These are phyloP conservation scores for Scotopteryx bipunctaria DNA, from an alignment of 2,888 invertebrate genomes.

Conservation along the genomic window DNA sequence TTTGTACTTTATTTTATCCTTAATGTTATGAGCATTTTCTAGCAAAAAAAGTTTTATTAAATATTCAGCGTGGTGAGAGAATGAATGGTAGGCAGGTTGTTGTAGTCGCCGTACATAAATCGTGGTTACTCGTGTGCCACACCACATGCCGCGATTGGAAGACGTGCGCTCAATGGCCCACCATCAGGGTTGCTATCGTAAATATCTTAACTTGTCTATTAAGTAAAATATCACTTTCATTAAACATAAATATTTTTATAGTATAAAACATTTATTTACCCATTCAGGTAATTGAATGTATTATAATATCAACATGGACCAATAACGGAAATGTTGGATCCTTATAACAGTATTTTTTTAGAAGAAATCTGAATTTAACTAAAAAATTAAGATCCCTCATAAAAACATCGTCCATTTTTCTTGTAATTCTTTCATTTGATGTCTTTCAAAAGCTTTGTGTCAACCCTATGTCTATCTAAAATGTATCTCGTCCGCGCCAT, in stretches of 20 bases:
- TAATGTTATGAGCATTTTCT: not conserved
- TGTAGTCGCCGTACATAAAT: conserved; percentile 40
- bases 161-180: conserved; percentile 32
- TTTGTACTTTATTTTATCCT: not conserved
- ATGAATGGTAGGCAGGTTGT: conserved; percentile 1
- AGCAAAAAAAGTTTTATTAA: too few species aligned
- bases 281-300: too few species aligned
- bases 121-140: conserved; percentile 37
- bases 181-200: conserved; percentile 26
- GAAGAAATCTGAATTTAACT: too few species aligned
- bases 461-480: conserved; percentile 64
- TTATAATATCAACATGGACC: too few species aligned
- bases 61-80: conserved; percentile 5
- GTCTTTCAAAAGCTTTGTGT: conserved; percentile 12
- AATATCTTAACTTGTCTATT: not conserved
- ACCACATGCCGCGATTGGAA: conserved; percentile 39
- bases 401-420: not conserved
- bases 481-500: conserved; percentile 76
- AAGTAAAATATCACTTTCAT: not conserved
- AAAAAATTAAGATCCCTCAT: not conserved
- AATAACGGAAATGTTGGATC: too few species aligned
- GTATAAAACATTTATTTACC: too few species aligned
- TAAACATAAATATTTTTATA: too few species aligned
- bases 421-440: conserved; percentile 9
- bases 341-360: too few species aligned